phyloP scores from a whole-genome alignment of 1,140 invertebrate species.

The Atta cephalotes region DNA sequence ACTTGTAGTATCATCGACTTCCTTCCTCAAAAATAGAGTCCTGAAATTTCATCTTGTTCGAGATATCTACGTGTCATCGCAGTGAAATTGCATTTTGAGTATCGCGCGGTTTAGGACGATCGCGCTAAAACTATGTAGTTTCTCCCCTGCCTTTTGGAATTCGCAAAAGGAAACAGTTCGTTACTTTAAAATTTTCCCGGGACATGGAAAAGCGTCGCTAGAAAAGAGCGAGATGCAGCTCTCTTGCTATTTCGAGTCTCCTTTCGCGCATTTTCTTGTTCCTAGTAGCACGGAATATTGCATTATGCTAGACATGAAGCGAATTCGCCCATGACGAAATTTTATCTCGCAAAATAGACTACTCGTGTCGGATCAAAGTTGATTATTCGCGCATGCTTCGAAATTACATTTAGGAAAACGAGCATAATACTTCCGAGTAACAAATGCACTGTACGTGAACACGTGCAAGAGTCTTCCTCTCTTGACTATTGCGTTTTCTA shows the following conservation, averaged over 20 bases:
- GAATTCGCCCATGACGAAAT: slow-evolving; percentile 41
- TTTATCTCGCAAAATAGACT: slow-evolving; percentile 53
- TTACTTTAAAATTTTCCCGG: slow-evolving; percentile 44
- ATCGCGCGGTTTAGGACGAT: slow-evolving; percentile 46
- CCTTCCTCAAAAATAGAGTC: neutral
- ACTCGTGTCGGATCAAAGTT: slow-evolving; percentile 48
- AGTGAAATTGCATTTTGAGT: slow-evolving; percentile 35
- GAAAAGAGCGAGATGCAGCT: neutral
- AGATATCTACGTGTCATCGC: slow-evolving; percentile 34
- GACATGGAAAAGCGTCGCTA: neutral
- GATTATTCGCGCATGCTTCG: slow-evolving; percentile 47
- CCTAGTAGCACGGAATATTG: slow-evolving; percentile 32
- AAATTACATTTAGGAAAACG: slow-evolving; percentile 43
- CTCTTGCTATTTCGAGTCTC: slow-evolving; percentile 12
- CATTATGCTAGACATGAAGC: slow-evolving; percentile 41
- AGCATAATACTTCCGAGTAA: slow-evolving; percentile 15
- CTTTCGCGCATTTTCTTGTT: slow-evolving; percentile 36
- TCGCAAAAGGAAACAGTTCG: slow-evolving; percentile 39
- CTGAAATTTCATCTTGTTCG: slow-evolving; percentile 12
- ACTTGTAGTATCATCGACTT: slow-evolving; percentile 8
- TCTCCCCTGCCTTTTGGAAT: slow-evolving; percentile 8
- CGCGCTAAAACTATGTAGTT: slow-evolving; percentile 17
- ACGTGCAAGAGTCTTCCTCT: neutral
- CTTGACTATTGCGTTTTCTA: neutral
- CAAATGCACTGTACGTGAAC: slow-evolving; percentile 5